Percentiles rank a stretch among this genome's conserved stretches.
phyloP scores from a whole-genome alignment of 92 coral and sea anemone species.

The Hydrozoanthus gracilis region DNA sequence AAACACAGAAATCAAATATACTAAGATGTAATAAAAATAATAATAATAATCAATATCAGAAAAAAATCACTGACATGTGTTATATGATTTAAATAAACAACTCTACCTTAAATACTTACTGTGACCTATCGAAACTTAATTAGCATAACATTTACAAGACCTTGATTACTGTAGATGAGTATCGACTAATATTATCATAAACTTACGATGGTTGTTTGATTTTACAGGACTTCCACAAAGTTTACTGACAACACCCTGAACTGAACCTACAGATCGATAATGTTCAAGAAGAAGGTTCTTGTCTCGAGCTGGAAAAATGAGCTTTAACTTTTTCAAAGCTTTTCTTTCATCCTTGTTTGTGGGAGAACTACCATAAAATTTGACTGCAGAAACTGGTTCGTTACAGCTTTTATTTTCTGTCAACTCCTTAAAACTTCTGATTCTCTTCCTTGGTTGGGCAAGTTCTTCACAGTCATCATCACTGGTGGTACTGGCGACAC shows the following conservation, averaged over 20 bases:
- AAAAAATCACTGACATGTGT: too few species aligned
- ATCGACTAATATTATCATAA: too few species aligned
- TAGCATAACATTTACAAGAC: too few species aligned
- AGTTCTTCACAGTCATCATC: conserved; percentile 11
- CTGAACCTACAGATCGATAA: conserved; percentile 2
- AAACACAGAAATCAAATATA: too few species aligned
- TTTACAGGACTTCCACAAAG: conserved; percentile 10
- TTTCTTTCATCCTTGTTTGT: background rate
- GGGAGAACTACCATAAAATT: background rate
- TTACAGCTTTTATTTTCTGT: background rate
- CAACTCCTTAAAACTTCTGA: conserved; percentile 1
- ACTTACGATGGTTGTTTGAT: background rate
- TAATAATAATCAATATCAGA: too few species aligned
- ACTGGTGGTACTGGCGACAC: background rate
- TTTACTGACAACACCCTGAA: background rate
- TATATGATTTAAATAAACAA: too few species aligned
- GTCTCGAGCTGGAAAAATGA: background rate
- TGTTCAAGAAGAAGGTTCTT: background rate
- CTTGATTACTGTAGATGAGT: too few species aligned
- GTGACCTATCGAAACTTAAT: too few species aligned
- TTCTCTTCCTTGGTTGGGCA: conserved; percentile 8
- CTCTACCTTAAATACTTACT: too few species aligned
- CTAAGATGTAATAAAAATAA: too few species aligned
- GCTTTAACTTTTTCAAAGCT: background rate
- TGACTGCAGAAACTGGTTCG: background rate